These are phyloP conservation scores for Ecdyonurus torrentis DNA, from an alignment of 2,888 invertebrate species.

Conservation along the genomic window DNA sequence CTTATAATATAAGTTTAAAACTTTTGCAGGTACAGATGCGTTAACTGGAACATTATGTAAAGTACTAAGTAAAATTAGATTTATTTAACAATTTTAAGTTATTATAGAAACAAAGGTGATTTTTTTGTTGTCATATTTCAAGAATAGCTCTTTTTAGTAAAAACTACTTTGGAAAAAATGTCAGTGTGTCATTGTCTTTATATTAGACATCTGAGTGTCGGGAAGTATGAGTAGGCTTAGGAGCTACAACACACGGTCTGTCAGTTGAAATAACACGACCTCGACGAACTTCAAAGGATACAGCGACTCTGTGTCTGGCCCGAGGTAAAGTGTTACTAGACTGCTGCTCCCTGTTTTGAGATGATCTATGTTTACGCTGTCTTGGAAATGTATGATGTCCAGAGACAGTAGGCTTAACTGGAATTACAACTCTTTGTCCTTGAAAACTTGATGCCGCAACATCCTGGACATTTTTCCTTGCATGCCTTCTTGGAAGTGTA, in stretches of 20 bases:
- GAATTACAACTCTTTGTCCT: background rate
- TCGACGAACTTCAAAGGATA: constrained; percentile 26
- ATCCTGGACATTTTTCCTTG: background rate
- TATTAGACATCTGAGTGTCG: background rate
- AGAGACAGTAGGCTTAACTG: background rate
- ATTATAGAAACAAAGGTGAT: too few species aligned
- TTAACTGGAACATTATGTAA: too few species aligned
- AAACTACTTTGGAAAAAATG: background rate
- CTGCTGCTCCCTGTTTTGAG: background rate
- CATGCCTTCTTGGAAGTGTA: background rate
- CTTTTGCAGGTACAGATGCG: too few species aligned
- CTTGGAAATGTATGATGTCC: background rate
- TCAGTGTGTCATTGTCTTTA: background rate
- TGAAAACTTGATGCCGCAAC: background rate
- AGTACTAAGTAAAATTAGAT: too few species aligned
- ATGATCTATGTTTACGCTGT: background rate
- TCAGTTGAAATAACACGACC: constrained; percentile 32
- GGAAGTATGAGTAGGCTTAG: constrained; percentile 25
- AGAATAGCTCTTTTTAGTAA: background rate
- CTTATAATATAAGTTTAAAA: too few species aligned
- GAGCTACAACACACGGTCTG: constrained; percentile 57
- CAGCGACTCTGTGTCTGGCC: constrained; percentile 23
- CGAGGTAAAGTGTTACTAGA: background rate
- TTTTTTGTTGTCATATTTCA: too few species aligned
- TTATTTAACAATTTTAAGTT: too few species aligned